These are phyloP conservation scores for Triplophysa siluroides DNA, from an alignment of 2,113 vertebrate species.

Conservation along the genomic window DNA sequence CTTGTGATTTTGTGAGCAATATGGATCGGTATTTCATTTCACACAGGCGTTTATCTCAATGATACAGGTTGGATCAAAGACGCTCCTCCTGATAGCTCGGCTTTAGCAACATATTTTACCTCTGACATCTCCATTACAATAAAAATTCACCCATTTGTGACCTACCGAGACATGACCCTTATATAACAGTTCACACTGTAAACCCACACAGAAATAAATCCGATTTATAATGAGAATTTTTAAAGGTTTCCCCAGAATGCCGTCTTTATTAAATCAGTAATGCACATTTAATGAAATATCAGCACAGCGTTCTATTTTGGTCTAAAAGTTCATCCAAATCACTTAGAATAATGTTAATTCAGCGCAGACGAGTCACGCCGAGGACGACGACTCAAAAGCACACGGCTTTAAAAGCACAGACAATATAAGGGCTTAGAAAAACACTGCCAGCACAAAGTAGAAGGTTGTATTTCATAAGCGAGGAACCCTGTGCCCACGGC, in stretches of 20 bases:
- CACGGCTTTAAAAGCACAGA: not conserved
- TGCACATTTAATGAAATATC: slow-evolving; percentile 11
- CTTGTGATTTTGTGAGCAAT: too few species aligned
- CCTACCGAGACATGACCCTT: slow-evolving; percentile 16
- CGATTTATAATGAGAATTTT: slow-evolving; percentile 7
- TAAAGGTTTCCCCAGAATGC: not conserved
- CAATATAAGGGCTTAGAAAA: not conserved
- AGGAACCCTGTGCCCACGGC: slow-evolving; percentile 27
- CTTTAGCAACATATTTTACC: too few species aligned
- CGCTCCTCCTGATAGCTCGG: too few species aligned
- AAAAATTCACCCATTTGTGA: slow-evolving; percentile 19
- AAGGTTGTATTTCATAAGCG: slow-evolving; percentile 21
- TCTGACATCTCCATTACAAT: not conserved
- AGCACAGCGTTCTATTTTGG: not conserved
- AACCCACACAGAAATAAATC: slow-evolving; percentile 6
- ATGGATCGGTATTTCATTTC: too few species aligned
- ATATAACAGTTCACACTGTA: slow-evolving; percentile 39
- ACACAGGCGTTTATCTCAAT: too few species aligned
- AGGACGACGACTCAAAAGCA: not conserved
- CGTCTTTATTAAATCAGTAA: slow-evolving; percentile 3
- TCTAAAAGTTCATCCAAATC: not conserved
- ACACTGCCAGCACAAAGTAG: slow-evolving; percentile 6
- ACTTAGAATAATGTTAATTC: slow-evolving; percentile 1
- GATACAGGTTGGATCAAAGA: too few species aligned
- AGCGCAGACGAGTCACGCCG: not conserved